phyloP scores from a whole-genome alignment of 2,113 vertebrate genomes.

The Erpornis zantholeuca region DNA sequence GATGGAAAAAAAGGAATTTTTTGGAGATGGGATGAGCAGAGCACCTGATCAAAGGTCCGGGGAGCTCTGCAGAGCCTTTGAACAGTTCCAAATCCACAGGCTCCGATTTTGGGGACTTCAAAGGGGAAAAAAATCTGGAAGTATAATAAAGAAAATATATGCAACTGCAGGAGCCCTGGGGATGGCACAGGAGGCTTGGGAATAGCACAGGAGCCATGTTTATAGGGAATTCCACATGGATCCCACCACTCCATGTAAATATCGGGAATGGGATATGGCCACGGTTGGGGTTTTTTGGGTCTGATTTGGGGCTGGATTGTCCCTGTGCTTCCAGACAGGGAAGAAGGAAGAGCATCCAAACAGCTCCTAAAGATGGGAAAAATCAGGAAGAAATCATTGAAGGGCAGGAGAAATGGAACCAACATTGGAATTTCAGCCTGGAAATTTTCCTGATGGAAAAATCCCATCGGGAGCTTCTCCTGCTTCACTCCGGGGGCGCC shows the following conservation, averaged over 20 bases:
- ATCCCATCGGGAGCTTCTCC: neutral
- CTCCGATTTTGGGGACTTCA: neutral
- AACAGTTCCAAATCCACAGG: neutral
- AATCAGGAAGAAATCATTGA: neutral
- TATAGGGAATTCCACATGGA: neutral
- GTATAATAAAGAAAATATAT: neutral
- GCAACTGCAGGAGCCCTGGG: neutral
- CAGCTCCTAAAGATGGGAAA: neutral
- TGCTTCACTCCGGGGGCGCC: rapidly evolving
- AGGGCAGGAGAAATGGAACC: neutral
- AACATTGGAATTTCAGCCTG: neutral
- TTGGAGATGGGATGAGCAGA: neutral
- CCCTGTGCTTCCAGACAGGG: neutral
- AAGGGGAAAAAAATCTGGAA: neutral
- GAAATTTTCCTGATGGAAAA: neutral
- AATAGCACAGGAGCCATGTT: neutral
- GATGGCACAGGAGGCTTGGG: neutral
- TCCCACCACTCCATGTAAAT: neutral
- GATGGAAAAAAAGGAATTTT: neutral
- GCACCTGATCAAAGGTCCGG: neutral
- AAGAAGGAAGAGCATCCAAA: neutral
- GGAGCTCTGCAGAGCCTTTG: neutral
- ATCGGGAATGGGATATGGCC: neutral
- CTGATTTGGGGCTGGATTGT: neutral
- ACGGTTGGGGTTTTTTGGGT: neutral